Base-by-base conservation (phyloP, 2,797 vertebrate genomes). In the Sebastes baramenuke region DNA sequence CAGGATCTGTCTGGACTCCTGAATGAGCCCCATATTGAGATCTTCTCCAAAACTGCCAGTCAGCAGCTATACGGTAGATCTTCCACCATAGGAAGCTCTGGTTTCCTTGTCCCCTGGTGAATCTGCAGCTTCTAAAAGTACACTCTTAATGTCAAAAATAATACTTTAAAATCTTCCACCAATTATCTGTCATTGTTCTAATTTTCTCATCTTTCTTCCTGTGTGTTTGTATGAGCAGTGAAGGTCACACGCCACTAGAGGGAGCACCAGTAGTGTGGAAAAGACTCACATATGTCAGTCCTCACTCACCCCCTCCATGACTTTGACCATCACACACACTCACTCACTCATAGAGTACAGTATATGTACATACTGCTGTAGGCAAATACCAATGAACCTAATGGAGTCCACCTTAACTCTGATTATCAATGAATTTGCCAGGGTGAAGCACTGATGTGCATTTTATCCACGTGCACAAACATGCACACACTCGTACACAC, bases 211-310 rank as follows among this genome's bases (percentile, higher is more conserved):
- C 36, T 25, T 16, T 25, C 27, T 4, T 10, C 59, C n/a, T 29
- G 42, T 56, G 22, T 72, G 62, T 58, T 75, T 67, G 30, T 67
- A 22, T n/a, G 66, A 88, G 90, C 81, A 92, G 85, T 94, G 52
- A 84, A 27, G 60, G 49, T 75, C 76, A 65, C 74, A 56, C 4
- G 74, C 96, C 96, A 95, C 95, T 93, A 96, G 96, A 96, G 95
- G 95, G 96, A 92, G 95, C 94, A 95, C 79, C 91, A 90, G 95
- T 94, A 94, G 93, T 95, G 87, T 91, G 84, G 70, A 91, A 94
- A 73, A 85, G 75, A 20, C 77, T 79, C 81, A 64, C 76, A 54
- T 8, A 64, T 87, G 86, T 87, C 86, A 90, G 82, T 60, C 70
- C 70, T 87, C 76, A 72, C 62, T 87, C 71, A 79, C 68, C 65